Conservation (phyloP, 2,797 vertebrate genomes). For the Graptemys geographica region DNA sequence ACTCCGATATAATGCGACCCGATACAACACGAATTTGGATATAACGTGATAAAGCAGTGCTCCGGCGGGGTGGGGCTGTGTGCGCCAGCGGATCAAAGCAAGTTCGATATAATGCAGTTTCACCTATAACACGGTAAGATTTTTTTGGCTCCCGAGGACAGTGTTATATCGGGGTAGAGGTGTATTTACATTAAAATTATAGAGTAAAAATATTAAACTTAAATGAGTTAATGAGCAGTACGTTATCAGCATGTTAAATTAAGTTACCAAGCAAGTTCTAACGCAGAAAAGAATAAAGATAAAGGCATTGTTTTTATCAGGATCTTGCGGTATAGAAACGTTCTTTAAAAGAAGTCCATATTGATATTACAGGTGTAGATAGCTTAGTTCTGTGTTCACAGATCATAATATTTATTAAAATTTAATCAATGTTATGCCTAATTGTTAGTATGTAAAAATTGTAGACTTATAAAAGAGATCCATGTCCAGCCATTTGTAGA, state of each 20-base stretch:
- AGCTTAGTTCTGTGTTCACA: not conserved
- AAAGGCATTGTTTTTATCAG: not conserved
- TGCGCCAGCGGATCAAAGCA: too few relatives aligned
- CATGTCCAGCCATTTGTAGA: constrained; percentile 20
- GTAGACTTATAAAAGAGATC: constrained; percentile 3
- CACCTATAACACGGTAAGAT: too few relatives aligned
- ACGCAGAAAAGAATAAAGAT: not conserved
- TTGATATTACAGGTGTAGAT: not conserved
- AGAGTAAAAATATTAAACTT: not conserved
- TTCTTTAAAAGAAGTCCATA: not conserved
- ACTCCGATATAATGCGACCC: too few relatives aligned
- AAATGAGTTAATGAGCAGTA: not conserved
- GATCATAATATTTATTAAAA: not conserved
- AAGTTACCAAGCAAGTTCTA: not conserved
- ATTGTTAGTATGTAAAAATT: not conserved
- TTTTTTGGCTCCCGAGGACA: too few relatives aligned
- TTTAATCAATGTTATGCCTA: not conserved
- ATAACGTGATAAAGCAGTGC: too few relatives aligned
- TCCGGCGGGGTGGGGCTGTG: too few relatives aligned
- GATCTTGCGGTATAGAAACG: not conserved
- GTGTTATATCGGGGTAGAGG: too few relatives aligned
- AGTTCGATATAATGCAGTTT: too few relatives aligned
- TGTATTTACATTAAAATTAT: not conserved
- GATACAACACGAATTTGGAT: too few relatives aligned
- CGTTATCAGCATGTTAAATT: not conserved